Evolutionary conservation across 2,797 vertebrate genomes (phyloP), one percentile per base, ranked within the genome.

Genomic region (Gallinago stenura): DNA sequence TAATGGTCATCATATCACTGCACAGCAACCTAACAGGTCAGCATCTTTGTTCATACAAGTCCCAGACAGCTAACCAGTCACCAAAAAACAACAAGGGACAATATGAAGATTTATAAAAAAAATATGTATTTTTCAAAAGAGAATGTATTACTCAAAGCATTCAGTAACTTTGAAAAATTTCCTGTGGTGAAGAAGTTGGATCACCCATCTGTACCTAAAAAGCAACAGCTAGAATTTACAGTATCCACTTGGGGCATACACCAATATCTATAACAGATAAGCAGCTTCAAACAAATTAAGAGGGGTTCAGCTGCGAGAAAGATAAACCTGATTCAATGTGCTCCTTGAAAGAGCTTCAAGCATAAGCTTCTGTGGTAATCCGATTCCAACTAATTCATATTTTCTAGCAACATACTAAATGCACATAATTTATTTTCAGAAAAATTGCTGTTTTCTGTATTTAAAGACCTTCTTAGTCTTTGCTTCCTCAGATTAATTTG

Each of bases 391-490:
- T 84, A 92, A 95, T 84, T 65, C 56, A 30, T 89, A 76, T 24
- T 82, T 91, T 76, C 37, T 35, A 69, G 48, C 53, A 91, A 61
- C 13, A 21, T 24, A 26, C 18, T 79, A 66, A 84, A 89, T 41
- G 60, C 13, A 43, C 14, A 82, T 4, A 89, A 68, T 2, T 53
- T 11, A 31, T 50, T 84, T 92, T 68, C 28, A 82, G 31, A 2
- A 82, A 84, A 95, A 96, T 68, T 82, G 24, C 22, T 92, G 73
- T 60, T 87, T 94, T 80, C 76, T 66, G 14, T 78, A 68, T 68
- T 71, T 56, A 82, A 90, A 79, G 25, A 12, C 28, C 21, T 83
- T 81, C 24, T 68, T 39, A 75, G 18, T 35, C 15, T 82, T 92
- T 46, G 24, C 25, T 75, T 84, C 70, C 28, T 90, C 71, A 87